Base-by-base conservation (phyloP, 2,797 vertebrate species). In the Periparus ater region DNA sequence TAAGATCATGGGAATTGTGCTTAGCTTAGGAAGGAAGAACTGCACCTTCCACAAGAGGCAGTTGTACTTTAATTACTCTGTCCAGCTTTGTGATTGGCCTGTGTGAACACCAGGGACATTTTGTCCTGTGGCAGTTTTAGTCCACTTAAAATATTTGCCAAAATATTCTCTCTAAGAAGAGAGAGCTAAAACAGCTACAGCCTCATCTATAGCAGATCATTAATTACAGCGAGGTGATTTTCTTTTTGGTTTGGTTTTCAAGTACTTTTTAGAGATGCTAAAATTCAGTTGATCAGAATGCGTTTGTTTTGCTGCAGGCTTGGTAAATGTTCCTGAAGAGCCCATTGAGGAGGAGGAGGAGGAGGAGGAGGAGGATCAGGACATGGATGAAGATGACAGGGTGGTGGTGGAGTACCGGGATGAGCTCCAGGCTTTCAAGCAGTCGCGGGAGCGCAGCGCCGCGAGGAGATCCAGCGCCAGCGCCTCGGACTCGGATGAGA, bases 301-400 rank as follows among this genome's bases (percentile, higher is more conserved):
- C 5, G 1, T 80, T 72, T 57, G 5, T n/a, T 75, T 63, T 40
- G 8, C 76, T 98, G 93, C 98, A 96, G 99, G 99, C 89, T 98
- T 99, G 89, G 99, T 99, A 58, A 99, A 99, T 88, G 98, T 99
- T 70, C 99, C 99, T 0, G 99, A 99, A 90, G 98, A 98, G 54
- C 98, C 98, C 71, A 98, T 98, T 60, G 98, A 98, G 87, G 99
- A 99, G 94, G 99, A 99, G 97, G 98, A 99, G 9, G 98, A 99
- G 30, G 98, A 98, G 13, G 38, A 42, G 0, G 98, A 98, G 1
- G 98, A 98, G 5, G 99, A 99, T 10, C 99, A 99, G 95, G 98
- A 99, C 89, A 99, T 99, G 99, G 99, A 99, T 77, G 98, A 98
- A 2, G 99, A 99, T 6, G 99, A 99, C 96, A 94, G 99, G 25